These are phyloP conservation scores for Cynoglossus semilaevis DNA, from an alignment of 2,113 vertebrate species.

Conservation along the genomic window DNA sequence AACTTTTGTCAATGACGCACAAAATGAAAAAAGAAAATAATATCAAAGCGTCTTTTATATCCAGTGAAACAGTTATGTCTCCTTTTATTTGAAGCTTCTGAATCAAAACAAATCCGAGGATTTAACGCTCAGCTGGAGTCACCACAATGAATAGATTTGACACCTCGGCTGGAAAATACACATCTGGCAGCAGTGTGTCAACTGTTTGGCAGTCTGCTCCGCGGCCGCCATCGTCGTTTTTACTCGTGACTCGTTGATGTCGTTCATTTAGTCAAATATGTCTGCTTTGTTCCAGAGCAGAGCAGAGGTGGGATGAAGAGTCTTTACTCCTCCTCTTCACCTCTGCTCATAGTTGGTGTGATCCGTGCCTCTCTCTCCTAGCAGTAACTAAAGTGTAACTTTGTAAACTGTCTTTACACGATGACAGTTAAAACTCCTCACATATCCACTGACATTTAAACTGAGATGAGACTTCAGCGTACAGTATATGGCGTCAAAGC, in stretches of 20 bases:
- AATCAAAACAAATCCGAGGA: neutral
- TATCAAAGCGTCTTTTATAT: constrained; percentile 2
- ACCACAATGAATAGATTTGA: neutral
- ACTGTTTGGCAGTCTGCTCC: constrained; percentile 5
- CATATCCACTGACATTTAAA: no score
- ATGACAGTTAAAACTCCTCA: no score
- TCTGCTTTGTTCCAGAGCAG: no score
- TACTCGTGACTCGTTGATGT: neutral
- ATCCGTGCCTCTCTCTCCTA: no score
- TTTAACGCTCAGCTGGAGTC: neutral
- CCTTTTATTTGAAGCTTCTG: neutral
- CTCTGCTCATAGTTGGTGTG: no score
- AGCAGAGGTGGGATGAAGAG: no score
- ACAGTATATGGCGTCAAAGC: no score
- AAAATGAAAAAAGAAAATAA: neutral
- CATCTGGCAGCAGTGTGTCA: constrained; percentile 31
- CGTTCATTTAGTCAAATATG: no score
- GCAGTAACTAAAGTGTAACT: no score
- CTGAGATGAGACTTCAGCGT: no score
- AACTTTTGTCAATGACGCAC: constrained; percentile 16
- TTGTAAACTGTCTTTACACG: no score
- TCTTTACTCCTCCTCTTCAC: no score
- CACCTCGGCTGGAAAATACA: constrained; percentile 28
- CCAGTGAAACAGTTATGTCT: neutral
- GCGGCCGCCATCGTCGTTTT: constrained; percentile 21